These are phyloP conservation scores for Vanessa cardui DNA, from an alignment of 2,888 invertebrate genomes.

Conservation along the genomic window DNA sequence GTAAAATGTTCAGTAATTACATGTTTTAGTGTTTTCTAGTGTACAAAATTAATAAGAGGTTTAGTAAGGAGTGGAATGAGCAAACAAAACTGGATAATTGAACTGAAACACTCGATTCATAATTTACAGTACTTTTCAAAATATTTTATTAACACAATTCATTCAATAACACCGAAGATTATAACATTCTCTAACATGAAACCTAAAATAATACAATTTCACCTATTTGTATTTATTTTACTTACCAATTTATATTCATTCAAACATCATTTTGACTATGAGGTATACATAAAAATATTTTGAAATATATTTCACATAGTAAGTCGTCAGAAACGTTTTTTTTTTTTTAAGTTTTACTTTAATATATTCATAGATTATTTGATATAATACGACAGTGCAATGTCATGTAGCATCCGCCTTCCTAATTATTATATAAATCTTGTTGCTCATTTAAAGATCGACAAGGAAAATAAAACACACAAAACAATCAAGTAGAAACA, in stretches of 20 bases:
- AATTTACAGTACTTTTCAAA: conserved; percentile 80
- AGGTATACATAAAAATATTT: conserved; percentile 80
- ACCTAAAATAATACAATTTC: conserved; percentile 82
- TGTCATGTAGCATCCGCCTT: conserved; percentile 68
- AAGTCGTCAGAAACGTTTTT: conserved; percentile 73
- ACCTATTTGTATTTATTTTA: conserved; percentile 73
- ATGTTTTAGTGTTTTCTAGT: background rate
- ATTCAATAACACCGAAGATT: conserved; percentile 84
- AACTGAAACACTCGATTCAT: conserved; percentile 71
- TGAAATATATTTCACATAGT: conserved; percentile 71
- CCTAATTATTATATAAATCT: conserved; percentile 55
- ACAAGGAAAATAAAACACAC: conserved; percentile 79
- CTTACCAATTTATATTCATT: conserved; percentile 82
- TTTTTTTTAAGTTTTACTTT: conserved; percentile 41
- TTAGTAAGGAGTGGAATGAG: conserved; percentile 30
- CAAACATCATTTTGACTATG: conserved; percentile 81
- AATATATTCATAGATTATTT: conserved; percentile 55
- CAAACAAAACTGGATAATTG: conserved; percentile 43
- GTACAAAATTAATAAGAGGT: background rate
- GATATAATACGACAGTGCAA: conserved; percentile 62
- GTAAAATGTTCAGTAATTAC: background rate
- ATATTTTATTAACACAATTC: conserved; percentile 85
- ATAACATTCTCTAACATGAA: conserved; percentile 84
- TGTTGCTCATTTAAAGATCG: conserved; percentile 60
- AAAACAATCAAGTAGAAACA: conserved; percentile 82